phyloP scores from a whole-genome alignment of 2,888 invertebrate genomes.

The Eueremaeus valkanovi region DNA sequence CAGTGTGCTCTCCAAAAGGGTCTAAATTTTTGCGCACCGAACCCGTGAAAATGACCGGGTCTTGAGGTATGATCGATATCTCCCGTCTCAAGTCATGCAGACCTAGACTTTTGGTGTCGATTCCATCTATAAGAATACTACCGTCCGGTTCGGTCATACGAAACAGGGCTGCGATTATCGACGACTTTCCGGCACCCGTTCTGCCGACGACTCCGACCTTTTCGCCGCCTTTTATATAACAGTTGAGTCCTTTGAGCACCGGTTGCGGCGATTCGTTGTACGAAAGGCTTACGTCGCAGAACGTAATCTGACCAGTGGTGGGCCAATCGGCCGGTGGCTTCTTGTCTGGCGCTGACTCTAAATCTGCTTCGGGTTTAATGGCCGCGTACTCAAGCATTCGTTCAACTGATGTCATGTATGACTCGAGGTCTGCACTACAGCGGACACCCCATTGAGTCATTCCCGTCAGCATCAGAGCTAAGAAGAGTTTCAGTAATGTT shows the following conservation, averaged over 20 bases:
- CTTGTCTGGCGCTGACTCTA: constrained; percentile 56
- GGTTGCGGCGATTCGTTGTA: constrained; percentile 51
- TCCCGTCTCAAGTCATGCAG: constrained; percentile 68
- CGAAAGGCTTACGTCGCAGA: neutral
- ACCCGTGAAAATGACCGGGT: constrained; percentile 81
- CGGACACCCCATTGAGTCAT: constrained; percentile 58
- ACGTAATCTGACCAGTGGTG: neutral
- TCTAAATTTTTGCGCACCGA: constrained; percentile 82
- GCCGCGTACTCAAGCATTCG: constrained; percentile 72
- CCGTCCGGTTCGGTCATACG: constrained; percentile 54
- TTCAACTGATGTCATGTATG: constrained; percentile 62
- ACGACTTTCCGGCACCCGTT: constrained; percentile 57
- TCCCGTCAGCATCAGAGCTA: constrained; percentile 57
- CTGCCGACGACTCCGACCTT: constrained; percentile 48
- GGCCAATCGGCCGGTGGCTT: constrained; percentile 29
- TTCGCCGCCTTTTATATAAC: constrained; percentile 22
- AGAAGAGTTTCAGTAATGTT: constrained; percentile 59
- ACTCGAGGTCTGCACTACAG: constrained; percentile 58
- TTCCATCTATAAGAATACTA: constrained; percentile 53
- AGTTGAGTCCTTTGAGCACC: constrained; percentile 21
- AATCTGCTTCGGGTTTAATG: constrained; percentile 66
- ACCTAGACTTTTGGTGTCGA: constrained; percentile 52
- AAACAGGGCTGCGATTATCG: constrained; percentile 54
- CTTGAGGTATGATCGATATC: constrained; percentile 89
- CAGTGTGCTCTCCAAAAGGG: constrained; percentile 70